A percentile compares a stretch with the other conserved stretches of the same genome.
These are phyloP conservation scores for Chaetogeoica ovagalla DNA, from an alignment of 2,888 invertebrate species.

Conservation along the genomic window DNA sequence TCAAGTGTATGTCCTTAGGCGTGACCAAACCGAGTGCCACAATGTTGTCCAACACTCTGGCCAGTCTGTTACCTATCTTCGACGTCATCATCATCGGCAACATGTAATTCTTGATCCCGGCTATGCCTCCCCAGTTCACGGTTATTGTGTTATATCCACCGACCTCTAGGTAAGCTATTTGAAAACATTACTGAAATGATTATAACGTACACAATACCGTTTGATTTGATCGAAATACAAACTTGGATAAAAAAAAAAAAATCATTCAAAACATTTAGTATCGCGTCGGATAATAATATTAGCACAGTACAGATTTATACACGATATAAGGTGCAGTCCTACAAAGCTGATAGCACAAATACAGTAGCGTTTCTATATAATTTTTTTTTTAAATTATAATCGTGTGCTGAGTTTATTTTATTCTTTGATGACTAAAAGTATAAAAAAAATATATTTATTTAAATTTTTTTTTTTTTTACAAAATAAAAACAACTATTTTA, in stretches of 20 bases:
- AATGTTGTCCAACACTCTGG: conserved; percentile 65
- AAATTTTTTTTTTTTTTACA: no score
- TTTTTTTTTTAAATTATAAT: no score
- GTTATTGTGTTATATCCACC: conserved; percentile 73
- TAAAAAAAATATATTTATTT: no score
- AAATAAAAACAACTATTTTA: no score
- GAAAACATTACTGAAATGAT: not conserved
- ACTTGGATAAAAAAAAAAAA: not conserved
- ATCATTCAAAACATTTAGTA: no score
- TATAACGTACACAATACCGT: not conserved
- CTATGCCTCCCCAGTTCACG: conserved; percentile 74
- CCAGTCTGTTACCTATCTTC: conserved; percentile 71
- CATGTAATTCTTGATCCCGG: conserved; percentile 70
- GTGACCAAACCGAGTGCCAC: conserved; percentile 68
- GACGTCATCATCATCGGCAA: conserved; percentile 75
- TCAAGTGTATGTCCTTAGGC: conserved; percentile 59
- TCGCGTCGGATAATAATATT: no score
- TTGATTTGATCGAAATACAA: not conserved
- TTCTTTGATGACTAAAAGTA: no score
- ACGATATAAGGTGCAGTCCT: no score
- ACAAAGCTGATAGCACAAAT: no score
- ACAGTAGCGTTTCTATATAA: no score
- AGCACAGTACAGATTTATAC: no score
- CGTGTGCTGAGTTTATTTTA: no score
- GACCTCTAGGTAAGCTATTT: conserved; percentile 54